Base-by-base conservation (phyloP, 2,888 invertebrate species). In the Hypomecis punctinalis region DNA sequence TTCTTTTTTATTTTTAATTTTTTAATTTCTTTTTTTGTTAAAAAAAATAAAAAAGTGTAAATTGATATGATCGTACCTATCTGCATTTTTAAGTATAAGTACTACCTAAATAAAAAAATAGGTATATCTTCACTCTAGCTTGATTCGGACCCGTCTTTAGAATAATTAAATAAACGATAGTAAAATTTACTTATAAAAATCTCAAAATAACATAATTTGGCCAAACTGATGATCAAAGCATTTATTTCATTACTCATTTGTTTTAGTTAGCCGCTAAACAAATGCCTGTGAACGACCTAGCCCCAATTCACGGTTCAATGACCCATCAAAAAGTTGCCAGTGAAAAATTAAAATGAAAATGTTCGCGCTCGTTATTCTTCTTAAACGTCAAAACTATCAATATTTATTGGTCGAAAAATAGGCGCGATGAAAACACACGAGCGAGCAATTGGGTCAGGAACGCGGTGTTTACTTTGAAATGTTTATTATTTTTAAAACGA, bases 351-450 rank as follows among this genome's bases (percentile, higher is more conserved):
- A 51, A 68, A 61, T 71, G 71, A 68, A 62, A 57, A 49, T 68
- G 68, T 63, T 62, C 66, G 61, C 68, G 51, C 63, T 71, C 67
- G 60, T 68, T 62, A 68, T 47, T 70, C 48, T 52, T 63, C 10
- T 53, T 63, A 45, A 59, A 64, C 67, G 69, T 70, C 68, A 68
- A 70, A 73, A 71, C 65, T 68, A 69, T 70, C 68, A 66, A 70
- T 71, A 70, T 74, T 74, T 74, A 70, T 70, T 42, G 69, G 52
- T 36, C 33, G 63, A 55, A 66, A 71, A 72, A 67, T 68, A 64
- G 63, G 58, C 61, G 62, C 40, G 35, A 6, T 66, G 65, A 66
- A 72, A 71, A 72, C 67, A 71, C 47, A 72, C 68, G 63, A 47
- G 10, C 36, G n/a, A 0, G 33, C 43, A 69, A 65, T 36, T 60